A percentile compares a stretch with the other conserved stretches of the same genome.
Evolutionary conservation across 2,888 invertebrate genomes (phyloP).

Genomic region (Acanthosepion lycidas): DNA sequence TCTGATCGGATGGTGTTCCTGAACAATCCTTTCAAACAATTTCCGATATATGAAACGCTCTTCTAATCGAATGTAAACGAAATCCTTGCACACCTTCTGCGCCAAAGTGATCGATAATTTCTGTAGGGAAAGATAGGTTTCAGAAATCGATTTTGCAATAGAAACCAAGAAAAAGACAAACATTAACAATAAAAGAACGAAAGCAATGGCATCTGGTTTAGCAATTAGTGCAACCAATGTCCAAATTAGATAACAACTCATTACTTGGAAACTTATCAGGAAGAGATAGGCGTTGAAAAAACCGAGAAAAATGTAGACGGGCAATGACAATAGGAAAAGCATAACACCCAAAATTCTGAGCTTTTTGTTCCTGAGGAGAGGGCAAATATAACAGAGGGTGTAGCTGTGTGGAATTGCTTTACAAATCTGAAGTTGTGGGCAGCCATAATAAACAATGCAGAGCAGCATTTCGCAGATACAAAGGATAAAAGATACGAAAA

Average conservation of each 20-base stretch:
- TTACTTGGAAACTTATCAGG: background rate
- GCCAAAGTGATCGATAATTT: background rate
- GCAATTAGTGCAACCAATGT: background rate
- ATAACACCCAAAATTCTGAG: background rate
- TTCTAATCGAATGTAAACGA: no score
- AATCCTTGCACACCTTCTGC: no score
- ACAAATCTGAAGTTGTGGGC: background rate
- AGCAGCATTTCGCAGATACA: slow-evolving; percentile 14
- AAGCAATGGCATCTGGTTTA: background rate
- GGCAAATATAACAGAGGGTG: background rate
- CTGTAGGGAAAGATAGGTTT: background rate
- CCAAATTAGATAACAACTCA: background rate
- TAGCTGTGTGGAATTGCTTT: background rate
- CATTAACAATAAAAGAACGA: background rate
- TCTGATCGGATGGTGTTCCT: no score
- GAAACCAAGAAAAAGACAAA: background rate
- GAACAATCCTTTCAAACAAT: no score
- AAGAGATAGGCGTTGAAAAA: background rate
- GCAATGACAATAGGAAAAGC: background rate
- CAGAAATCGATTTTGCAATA: background rate
- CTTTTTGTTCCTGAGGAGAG: background rate
- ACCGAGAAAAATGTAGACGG: background rate
- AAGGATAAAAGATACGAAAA: background rate
- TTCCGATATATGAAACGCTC: no score
- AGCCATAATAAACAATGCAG: background rate